phyloP scores from a whole-genome alignment of 2,113 vertebrate genomes.

The Eurystomus gularis region DNA sequence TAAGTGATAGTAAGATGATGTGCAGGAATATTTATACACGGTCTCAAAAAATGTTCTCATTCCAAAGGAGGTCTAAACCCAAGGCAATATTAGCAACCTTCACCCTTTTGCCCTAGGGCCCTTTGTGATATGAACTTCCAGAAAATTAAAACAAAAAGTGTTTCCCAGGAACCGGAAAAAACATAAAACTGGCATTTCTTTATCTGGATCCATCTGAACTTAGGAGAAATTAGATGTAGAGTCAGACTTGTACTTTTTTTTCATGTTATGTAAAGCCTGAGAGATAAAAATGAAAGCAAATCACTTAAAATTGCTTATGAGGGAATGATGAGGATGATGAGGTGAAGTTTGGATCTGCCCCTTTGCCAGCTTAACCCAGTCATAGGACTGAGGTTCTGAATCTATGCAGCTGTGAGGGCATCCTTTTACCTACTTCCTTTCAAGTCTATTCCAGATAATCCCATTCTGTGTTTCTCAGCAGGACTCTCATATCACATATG shows the following conservation, averaged over 20 bases:
- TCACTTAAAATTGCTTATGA: neutral
- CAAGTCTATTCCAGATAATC: neutral
- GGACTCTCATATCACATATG: neutral
- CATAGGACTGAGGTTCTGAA: neutral
- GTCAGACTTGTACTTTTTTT: neutral
- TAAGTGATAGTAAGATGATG: constrained; percentile 37
- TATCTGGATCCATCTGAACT: neutral
- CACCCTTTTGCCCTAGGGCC: neutral
- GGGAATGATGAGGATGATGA: neutral
- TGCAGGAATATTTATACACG: neutral
- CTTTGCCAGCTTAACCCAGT: neutral
- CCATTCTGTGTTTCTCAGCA: neutral
- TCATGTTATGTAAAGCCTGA: neutral
- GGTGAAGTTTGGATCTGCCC: neutral
- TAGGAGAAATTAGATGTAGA: neutral
- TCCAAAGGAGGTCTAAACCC: neutral
- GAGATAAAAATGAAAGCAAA: neutral
- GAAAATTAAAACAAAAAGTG: neutral
- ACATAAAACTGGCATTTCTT: neutral
- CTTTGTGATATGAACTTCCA: neutral
- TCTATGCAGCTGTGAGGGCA: neutral
- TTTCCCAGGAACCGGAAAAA: neutral
- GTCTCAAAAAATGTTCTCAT: neutral
- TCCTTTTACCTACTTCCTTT: neutral
- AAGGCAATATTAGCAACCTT: neutral